Evolutionary conservation across 2,888 invertebrate species (phyloP).

Genomic region (Agrilus biguttatus): DNA sequence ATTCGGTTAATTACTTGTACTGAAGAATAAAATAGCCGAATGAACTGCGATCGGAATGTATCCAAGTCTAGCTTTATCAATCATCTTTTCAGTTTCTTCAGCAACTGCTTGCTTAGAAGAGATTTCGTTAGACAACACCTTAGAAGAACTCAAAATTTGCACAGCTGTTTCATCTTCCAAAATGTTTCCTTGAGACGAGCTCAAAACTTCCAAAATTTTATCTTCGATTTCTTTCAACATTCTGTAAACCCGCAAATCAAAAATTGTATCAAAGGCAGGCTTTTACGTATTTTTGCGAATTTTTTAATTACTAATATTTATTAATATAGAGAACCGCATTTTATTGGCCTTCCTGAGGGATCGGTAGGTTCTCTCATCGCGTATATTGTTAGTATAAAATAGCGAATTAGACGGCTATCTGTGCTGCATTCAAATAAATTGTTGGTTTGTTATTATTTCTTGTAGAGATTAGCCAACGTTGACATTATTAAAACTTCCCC

Average conservation of each 20-base stretch:
- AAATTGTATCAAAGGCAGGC: no score
- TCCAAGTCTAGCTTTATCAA: slow-evolving; percentile 68
- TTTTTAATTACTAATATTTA: no score
- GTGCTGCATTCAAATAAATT: no score
- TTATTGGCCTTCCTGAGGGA: no score
- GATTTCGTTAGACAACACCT: slow-evolving; percentile 80
- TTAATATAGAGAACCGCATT: no score
- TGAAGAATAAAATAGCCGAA: slow-evolving; percentile 82
- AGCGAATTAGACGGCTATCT: no score
- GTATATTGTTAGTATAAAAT: no score
- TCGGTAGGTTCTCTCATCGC: no score
- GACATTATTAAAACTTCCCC: no score
- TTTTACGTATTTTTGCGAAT: no score
- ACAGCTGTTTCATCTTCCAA: slow-evolving; percentile 89
- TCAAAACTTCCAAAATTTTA: slow-evolving; percentile 70
- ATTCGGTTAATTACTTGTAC: slow-evolving; percentile 44
- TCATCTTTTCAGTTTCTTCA: slow-evolving; percentile 78
- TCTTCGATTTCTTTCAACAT: slow-evolving; percentile 78
- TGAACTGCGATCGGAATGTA: slow-evolving; percentile 86
- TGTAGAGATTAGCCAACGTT: no score
- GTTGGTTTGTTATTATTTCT: no score
- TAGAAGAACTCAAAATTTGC: slow-evolving; percentile 76
- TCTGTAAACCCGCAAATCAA: slow-evolving; percentile 23
- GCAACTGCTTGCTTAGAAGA: slow-evolving; percentile 80
- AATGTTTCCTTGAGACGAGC: slow-evolving; percentile 60